Conservation (phyloP, 2,797 vertebrate genomes). For the Neostethus bicornis region DNA sequence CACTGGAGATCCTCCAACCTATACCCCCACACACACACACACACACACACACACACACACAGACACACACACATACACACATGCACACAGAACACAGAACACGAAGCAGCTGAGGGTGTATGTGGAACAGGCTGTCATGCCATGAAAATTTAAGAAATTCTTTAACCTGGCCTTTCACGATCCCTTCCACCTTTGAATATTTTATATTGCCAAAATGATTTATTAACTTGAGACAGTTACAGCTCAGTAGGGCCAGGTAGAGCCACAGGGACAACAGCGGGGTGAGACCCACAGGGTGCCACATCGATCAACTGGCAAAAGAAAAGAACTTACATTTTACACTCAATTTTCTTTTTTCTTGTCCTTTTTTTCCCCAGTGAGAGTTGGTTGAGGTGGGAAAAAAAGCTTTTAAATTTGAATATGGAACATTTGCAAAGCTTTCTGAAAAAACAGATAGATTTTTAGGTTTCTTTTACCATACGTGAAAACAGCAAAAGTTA, state of each 20-base stretch:
- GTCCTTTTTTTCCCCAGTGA: not conserved
- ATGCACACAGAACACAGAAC: slow-evolving; percentile 70
- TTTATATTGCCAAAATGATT: slow-evolving; percentile 89
- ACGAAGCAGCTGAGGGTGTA: slow-evolving; percentile 78
- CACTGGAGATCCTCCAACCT: slow-evolving; percentile 84
- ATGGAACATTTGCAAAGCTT: not conserved
- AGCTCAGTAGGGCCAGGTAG: slow-evolving; percentile 79
- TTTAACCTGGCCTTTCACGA: slow-evolving; percentile 92
- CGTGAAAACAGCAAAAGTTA: too few species aligned
- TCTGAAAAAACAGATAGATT: not conserved
- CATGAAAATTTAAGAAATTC: slow-evolving; percentile 95
- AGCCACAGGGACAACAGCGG: slow-evolving; percentile 70
- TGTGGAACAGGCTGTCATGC: slow-evolving; percentile 90
- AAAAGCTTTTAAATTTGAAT: not conserved
- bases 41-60: slow-evolving; percentile 26
- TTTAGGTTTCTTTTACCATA: not conserved
- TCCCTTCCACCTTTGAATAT: slow-evolving; percentile 84
- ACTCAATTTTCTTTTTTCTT: slow-evolving; percentile 9
- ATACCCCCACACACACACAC: slow-evolving; percentile 33
- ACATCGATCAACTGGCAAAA: slow-evolving; percentile 60
- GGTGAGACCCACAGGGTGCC: slow-evolving; percentile 64
- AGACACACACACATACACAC: slow-evolving; percentile 26
- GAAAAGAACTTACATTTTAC: slow-evolving; percentile 31
- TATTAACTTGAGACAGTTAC: slow-evolving; percentile 89
- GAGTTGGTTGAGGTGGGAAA: not conserved